Evolutionary conservation across 2,888 invertebrate species (phyloP).

Genomic region (Iselma pallidipennis): DNA sequence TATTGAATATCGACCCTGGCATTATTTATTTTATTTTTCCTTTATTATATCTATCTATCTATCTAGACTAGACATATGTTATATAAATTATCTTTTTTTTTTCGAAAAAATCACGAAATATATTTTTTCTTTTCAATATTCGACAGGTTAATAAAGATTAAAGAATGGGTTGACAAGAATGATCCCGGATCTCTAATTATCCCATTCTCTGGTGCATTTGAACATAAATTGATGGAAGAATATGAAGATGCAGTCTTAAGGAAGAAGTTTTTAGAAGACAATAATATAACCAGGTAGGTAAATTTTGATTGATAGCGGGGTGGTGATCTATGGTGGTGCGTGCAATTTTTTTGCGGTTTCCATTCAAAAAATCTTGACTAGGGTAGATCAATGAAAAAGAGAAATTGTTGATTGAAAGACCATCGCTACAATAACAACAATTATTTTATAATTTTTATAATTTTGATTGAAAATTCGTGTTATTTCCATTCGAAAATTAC

Average conservation of each 20-base stretch:
- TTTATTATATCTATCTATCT: background rate
- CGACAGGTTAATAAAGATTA: slow-evolving; percentile 88
- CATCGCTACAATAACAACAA: background rate
- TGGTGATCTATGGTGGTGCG: background rate
- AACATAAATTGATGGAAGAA: slow-evolving; percentile 84
- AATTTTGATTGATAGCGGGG: slow-evolving; percentile 31
- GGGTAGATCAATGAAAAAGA: background rate
- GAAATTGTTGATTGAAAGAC: slow-evolving; percentile 24
- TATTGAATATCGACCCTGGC: slow-evolving; percentile 1
- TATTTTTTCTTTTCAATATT: background rate
- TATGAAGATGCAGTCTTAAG: slow-evolving; percentile 77
- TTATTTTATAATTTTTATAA: slow-evolving; percentile 16
- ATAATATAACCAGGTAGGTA: slow-evolving; percentile 83
- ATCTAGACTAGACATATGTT: background rate
- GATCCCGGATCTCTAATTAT: slow-evolving; percentile 93
- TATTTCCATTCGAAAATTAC: slow-evolving; percentile 10
- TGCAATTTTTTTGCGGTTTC: slow-evolving; percentile 7
- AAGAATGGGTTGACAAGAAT: slow-evolving; percentile 97
- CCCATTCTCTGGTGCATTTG: slow-evolving; percentile 94
- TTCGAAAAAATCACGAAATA: background rate
- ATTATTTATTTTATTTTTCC: background rate
- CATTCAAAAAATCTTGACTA: slow-evolving; percentile 7
- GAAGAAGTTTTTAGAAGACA: slow-evolving; percentile 80
- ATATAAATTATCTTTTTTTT: background rate
- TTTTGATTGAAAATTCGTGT: slow-evolving; percentile 23